phyloP scores from a whole-genome alignment of 1,140 invertebrate genomes.

The Himalopsyche phryganea region DNA sequence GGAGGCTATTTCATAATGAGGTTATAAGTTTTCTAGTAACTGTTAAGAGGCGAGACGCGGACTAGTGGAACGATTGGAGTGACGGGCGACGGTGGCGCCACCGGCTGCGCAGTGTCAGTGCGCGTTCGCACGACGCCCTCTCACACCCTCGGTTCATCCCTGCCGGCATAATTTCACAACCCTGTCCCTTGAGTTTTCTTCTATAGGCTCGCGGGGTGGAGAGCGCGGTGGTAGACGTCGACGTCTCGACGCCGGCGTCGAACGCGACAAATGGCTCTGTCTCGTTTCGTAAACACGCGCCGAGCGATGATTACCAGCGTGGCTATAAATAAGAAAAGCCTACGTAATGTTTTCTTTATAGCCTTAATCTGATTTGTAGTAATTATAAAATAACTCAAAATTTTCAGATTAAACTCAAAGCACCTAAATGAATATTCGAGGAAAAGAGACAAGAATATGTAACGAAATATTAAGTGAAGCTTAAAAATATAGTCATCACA shows the following conservation, averaged over 20 bases:
- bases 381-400: slow-evolving; percentile 1
- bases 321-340: too few species aligned
- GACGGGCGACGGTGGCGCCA: slow-evolving; percentile 4
- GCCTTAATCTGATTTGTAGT: not conserved
- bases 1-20: too few species aligned
- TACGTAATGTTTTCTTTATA: not conserved
- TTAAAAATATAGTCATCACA: too few species aligned
- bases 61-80: slow-evolving; percentile 9
- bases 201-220: not conserved
- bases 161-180: slow-evolving; percentile 3
- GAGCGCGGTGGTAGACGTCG: slow-evolving; percentile 6
- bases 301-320: too few species aligned
- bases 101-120: slow-evolving; percentile 6
- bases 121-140: slow-evolving; percentile 1
- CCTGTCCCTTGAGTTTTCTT: too few species aligned
- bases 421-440: not conserved
- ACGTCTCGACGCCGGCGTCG: not conserved
- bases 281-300: too few species aligned
- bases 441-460: not conserved
- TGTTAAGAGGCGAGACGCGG: slow-evolving; percentile 1
- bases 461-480: too few species aligned
- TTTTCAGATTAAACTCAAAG: not conserved
- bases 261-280: too few species aligned
- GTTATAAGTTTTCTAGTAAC: too few species aligned
- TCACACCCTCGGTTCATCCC: not conserved